Percentiles rank a stretch among this genome's conserved stretches.
phyloP scores from a whole-genome alignment of 2,797 vertebrate species.

The Enteromius thamalakanensis region DNA sequence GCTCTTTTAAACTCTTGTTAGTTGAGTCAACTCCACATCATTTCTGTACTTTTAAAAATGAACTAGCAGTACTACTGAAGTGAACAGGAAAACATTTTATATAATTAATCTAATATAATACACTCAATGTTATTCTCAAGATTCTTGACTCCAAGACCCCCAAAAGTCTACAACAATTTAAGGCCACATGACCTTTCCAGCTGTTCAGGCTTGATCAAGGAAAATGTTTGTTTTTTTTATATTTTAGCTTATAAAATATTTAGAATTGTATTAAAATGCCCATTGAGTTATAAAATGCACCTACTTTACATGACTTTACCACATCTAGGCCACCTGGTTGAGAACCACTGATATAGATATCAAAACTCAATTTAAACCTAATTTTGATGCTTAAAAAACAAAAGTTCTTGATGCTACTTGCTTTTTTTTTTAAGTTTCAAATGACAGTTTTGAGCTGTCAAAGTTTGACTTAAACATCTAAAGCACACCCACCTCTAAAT shows the following conservation, averaged over 20 bases:
- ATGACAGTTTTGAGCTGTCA: background rate
- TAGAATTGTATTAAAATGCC: background rate
- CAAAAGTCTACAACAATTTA: background rate
- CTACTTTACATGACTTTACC: background rate
- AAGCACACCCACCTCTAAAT: background rate
- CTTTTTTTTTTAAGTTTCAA: background rate
- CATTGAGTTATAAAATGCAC: background rate
- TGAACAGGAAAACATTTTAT: background rate
- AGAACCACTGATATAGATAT: background rate
- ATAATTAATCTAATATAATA: background rate
- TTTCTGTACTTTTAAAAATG: background rate
- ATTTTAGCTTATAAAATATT: background rate
- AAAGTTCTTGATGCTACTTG: background rate
- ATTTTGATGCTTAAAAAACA: background rate
- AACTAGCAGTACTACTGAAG: background rate
- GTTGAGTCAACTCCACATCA: background rate
- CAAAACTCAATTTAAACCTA: background rate
- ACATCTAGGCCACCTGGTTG: background rate
- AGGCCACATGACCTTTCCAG: background rate
- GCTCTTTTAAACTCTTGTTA: background rate
- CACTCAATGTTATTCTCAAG: background rate
- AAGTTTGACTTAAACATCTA: background rate
- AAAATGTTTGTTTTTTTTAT: background rate
- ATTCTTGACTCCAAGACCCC: background rate
- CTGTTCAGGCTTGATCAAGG: background rate